Percentiles rank a stretch among this genome's conserved stretches.
phyloP scores from a whole-genome alignment of 2,888 invertebrate genomes.

The Ectemnius lituratus region DNA sequence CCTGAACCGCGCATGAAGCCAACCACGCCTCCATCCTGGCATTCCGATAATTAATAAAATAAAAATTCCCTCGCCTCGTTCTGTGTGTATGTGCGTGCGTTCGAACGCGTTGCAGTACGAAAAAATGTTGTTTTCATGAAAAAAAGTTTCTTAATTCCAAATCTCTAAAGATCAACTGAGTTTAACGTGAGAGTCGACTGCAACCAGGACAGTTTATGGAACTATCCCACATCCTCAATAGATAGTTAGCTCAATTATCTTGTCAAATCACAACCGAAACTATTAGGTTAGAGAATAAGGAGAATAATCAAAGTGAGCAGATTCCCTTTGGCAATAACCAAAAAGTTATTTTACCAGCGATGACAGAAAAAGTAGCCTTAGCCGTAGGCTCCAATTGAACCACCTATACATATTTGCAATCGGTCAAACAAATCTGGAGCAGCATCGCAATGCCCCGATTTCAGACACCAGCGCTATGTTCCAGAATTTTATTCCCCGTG shows the following conservation, averaged over 20 bases:
- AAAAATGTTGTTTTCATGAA: conserved; percentile 35
- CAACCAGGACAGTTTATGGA: too few relatives aligned
- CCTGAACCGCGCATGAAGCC: conserved; percentile 51
- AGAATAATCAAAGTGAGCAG: too few relatives aligned
- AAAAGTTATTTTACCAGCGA: conserved; percentile 16
- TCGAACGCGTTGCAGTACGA: conserved; percentile 3
- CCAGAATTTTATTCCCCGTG: conserved; percentile 47
- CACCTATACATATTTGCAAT: conserved; percentile 35
- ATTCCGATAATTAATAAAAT: conserved; percentile 60
- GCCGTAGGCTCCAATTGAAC: conserved; percentile 27
- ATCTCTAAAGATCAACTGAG: too few relatives aligned
- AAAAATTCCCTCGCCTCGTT: conserved; percentile 44
- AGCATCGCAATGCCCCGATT: conserved; percentile 31
- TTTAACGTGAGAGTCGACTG: too few relatives aligned
- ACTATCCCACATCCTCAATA: too few relatives aligned
- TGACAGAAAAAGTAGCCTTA: conserved; percentile 1
- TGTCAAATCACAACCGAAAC: conserved; percentile 13
- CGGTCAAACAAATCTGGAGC: conserved; percentile 46
- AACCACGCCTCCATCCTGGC: conserved; percentile 38
- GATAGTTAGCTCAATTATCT: too few relatives aligned
- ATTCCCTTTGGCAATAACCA: background rate
- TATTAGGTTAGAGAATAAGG: conserved; percentile 3
- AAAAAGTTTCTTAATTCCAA: background rate
- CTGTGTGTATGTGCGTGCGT: too few relatives aligned
- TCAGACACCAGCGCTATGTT: conserved; percentile 14